Evolutionary conservation across 1,140 invertebrate genomes (phyloP).

Genomic region (Formica exsecta): DNA sequence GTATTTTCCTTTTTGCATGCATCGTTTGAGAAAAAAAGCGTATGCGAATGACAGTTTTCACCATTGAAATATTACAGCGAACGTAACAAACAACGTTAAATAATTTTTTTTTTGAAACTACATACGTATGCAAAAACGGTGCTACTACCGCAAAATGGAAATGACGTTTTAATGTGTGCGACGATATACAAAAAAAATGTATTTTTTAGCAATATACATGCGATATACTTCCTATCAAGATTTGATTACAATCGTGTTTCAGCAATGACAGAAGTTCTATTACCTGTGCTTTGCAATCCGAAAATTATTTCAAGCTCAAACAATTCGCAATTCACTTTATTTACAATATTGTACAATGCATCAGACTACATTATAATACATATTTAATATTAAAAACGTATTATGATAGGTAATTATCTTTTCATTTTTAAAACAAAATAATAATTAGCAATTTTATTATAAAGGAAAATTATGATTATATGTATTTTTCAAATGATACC

Average conservation of each 20-base stretch:
- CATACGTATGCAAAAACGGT: neutral
- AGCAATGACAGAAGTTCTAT: neutral
- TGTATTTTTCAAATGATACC: neutral
- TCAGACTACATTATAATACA: neutral
- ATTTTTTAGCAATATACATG: neutral
- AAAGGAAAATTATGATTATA: neutral
- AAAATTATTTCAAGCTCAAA: constrained; percentile 9
- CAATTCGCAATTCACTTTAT: neutral
- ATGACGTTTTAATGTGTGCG: constrained; percentile 41
- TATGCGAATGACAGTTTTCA: constrained; percentile 15
- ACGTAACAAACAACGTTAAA: constrained; percentile 28
- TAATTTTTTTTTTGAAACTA: constrained; percentile 2
- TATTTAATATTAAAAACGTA: neutral
- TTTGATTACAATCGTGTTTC: constrained; percentile 7
- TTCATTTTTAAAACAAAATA: constrained; percentile 1
- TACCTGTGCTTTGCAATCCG: neutral
- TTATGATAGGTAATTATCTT: neutral
- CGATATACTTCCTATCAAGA: constrained; percentile 13
- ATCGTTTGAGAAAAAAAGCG: constrained; percentile 7
- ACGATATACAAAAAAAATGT: neutral
- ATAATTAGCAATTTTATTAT: neutral
- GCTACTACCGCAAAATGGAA: neutral
- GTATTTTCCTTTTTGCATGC: neutral
- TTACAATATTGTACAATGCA: neutral
- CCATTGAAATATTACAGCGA: neutral